Evolutionary conservation across 2,797 vertebrate genomes (phyloP).

Genomic region (Balearica regulorum): DNA sequence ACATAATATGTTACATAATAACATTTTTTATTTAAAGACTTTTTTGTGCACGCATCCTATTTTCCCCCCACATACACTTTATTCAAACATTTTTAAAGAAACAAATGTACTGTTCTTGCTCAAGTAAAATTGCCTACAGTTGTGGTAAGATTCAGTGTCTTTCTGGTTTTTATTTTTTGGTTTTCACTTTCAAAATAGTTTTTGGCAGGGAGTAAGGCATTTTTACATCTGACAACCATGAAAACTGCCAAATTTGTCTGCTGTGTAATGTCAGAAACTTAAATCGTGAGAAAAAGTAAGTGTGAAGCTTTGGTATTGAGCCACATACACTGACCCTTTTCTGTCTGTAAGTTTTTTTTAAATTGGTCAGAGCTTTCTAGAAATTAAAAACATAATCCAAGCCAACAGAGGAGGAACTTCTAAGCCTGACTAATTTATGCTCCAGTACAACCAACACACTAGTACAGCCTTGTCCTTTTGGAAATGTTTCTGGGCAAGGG

Average conservation of each 20-base stretch:
- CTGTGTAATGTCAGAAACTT: constrained; percentile 38
- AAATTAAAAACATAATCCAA: constrained; percentile 35
- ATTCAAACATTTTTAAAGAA: neutral
- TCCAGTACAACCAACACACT: neutral
- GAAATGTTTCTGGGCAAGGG: neutral
- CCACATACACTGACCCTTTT: neutral
- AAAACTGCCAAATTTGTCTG: constrained; percentile 28
- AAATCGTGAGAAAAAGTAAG: constrained; percentile 15
- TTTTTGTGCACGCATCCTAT: neutral
- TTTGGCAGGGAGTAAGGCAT: constrained; percentile 22
- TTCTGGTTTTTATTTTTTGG: neutral
- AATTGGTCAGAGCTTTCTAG: constrained; percentile 14
- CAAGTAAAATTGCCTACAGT: neutral
- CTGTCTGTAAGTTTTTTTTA: neutral
- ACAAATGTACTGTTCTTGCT: neutral
- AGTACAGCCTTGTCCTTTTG: neutral
- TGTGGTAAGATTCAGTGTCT: neutral
- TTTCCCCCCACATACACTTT: accelerated
- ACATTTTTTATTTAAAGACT: neutral
- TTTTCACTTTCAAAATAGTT: constrained; percentile 21
- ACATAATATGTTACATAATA: neutral
- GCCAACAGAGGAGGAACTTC: neutral
- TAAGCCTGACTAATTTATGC: neutral
- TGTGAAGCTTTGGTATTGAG: neutral
- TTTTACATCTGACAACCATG: constrained; percentile 2